Percentiles rank a stretch among this genome's conserved stretches.
Evolutionary conservation across 2,113 vertebrate species (phyloP).

Genomic region (Xiphorhynchus elegans): DNA sequence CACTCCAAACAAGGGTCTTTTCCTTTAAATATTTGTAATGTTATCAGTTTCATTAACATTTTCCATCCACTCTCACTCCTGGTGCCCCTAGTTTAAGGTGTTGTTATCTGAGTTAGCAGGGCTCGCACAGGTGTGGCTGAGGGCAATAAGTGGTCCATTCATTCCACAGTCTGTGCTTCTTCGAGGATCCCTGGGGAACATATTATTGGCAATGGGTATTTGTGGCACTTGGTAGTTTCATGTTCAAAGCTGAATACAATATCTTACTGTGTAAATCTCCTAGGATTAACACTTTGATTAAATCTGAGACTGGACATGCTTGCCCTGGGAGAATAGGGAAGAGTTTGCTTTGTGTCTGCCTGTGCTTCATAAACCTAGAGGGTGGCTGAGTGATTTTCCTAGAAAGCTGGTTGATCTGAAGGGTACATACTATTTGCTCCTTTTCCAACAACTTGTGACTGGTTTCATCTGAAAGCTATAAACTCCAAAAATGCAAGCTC

Average conservation of each 20-base stretch:
- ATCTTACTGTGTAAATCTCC: constrained; percentile 68
- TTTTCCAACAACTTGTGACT: background rate
- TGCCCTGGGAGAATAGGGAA: constrained; percentile 7
- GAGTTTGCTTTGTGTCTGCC: constrained; percentile 37
- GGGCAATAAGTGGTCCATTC: constrained; percentile 54
- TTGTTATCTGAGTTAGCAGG: constrained; percentile 38
- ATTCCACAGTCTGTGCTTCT: constrained; percentile 32
- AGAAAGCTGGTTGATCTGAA: background rate
- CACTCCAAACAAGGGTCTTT: background rate
- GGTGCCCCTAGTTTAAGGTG: constrained; percentile 28
- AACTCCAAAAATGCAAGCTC: background rate
- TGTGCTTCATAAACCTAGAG: background rate
- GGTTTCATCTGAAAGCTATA: background rate
- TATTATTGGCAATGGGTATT: constrained; percentile 35
- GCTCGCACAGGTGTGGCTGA: constrained; percentile 25
- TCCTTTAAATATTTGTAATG: constrained; percentile 27
- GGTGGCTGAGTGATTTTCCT: background rate
- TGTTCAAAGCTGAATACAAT: constrained; percentile 63
- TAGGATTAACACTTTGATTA: constrained; percentile 69
- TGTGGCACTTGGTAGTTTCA: constrained; percentile 57
- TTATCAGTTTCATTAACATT: constrained; percentile 25
- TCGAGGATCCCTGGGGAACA: constrained; percentile 44
- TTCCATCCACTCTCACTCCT: background rate
- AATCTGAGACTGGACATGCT: constrained; percentile 46
- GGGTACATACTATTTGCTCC: background rate